Conservation (phyloP, 2,888 invertebrate genomes). For the Drosophila longiperda region DNA sequence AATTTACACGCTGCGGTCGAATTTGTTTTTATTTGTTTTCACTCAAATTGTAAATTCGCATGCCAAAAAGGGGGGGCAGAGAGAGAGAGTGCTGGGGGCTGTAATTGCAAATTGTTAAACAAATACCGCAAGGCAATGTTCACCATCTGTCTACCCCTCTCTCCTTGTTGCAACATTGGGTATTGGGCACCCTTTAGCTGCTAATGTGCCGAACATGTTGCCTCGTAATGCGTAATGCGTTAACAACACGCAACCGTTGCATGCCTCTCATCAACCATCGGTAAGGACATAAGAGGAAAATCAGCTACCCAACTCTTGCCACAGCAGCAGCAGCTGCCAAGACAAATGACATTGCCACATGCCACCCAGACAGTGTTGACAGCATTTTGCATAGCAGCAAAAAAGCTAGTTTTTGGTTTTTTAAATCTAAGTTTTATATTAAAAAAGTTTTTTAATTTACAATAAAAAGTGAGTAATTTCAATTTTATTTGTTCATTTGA, state of each 20-base stretch:
- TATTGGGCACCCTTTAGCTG: constrained; percentile 14
- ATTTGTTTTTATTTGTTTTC: constrained; percentile 66
- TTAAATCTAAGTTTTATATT: neutral
- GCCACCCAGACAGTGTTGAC: constrained; percentile 23
- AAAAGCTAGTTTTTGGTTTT: neutral
- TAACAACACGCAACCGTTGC: constrained; percentile 65
- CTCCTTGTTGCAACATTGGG: neutral
- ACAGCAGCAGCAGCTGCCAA: constrained; percentile 38
- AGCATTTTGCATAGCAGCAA: neutral
- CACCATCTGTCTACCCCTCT: neutral
- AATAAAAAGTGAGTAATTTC: neutral
- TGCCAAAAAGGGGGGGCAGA: neutral
- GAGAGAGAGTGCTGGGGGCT: neutral
- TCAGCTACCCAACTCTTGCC: constrained; percentile 5
- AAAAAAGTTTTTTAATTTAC: neutral
- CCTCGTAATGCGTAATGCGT: constrained; percentile 71
- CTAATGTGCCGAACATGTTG: constrained; percentile 76
- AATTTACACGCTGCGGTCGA: constrained; percentile 64
- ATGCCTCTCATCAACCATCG: constrained; percentile 19
- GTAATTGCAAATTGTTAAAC: constrained; percentile 58
- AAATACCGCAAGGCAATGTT: constrained; percentile 43
- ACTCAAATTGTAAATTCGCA: constrained; percentile 67
- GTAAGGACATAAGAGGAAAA: constrained; percentile 17
- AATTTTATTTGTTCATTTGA: neutral
- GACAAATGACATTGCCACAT: constrained; percentile 73